Evolutionary conservation across 2,888 invertebrate species (phyloP).

Genomic region (Leptura quadrifasciata): DNA sequence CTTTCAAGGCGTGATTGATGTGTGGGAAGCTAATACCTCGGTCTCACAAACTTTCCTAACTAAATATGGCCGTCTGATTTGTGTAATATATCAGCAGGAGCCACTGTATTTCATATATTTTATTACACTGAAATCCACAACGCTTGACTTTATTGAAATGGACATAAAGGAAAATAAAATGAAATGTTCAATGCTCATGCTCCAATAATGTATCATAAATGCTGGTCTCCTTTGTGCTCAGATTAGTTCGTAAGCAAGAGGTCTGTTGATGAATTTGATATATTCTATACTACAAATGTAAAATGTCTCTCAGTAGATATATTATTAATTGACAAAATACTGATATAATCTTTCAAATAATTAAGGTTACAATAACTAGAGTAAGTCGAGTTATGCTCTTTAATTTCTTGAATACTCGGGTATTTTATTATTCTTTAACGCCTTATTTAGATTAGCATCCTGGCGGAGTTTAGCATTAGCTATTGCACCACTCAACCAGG

Average conservation of each 20-base stretch:
- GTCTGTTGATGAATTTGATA: not conserved
- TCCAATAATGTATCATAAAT: conserved; percentile 4
- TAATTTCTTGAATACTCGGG: too few species aligned
- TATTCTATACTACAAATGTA: not conserved
- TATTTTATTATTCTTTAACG: too few species aligned
- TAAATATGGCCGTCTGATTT: conserved; percentile 62
- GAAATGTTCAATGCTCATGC: not conserved
- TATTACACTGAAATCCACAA: conserved; percentile 7
- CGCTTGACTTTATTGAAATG: conserved; percentile 14
- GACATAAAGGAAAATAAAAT: conserved; percentile 5
- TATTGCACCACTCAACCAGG: too few species aligned
- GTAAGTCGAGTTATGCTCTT: too few species aligned
- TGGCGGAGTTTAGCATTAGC: too few species aligned
- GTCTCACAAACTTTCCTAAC: conserved; percentile 60
- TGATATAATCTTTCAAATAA: too few species aligned
- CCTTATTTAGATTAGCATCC: too few species aligned
- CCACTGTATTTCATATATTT: conserved; percentile 18
- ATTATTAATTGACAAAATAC: too few species aligned
- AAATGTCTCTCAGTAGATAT: not conserved
- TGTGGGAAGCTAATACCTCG: conserved; percentile 64
- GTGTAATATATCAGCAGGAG: conserved; percentile 42
- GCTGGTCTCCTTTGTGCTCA: not conserved
- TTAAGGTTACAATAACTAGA: too few species aligned
- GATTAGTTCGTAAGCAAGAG: not conserved
- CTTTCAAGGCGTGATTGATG: conserved; percentile 73